Conservation (phyloP, 2,113 vertebrate species). For the Colaptes auratus region DNA sequence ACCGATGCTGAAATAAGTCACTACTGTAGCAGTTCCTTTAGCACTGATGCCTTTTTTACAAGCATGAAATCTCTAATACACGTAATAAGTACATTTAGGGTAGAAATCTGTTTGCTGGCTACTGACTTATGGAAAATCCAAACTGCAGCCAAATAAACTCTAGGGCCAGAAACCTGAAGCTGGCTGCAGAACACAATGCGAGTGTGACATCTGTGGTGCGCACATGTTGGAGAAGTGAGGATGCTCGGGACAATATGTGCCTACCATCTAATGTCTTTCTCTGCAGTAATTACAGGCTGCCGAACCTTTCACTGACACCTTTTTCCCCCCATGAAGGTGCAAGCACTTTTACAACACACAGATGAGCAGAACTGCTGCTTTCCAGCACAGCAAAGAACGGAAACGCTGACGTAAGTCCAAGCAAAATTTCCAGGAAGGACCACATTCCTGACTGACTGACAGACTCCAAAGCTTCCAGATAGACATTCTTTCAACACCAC, state of each 20-base stretch:
- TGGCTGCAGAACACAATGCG: neutral
- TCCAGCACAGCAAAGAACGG: neutral
- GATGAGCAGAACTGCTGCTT: neutral
- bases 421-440: constrained; percentile 25
- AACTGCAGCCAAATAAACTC: neutral
- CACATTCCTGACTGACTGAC: constrained; percentile 6
- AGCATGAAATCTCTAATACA: neutral
- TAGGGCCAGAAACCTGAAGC: neutral
- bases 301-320: neutral
- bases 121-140: neutral
- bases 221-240: neutral
- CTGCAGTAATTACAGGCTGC: neutral
- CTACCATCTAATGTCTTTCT: neutral
- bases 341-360: neutral
- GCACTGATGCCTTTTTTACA: neutral
- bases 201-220: neutral
- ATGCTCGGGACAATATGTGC: neutral
- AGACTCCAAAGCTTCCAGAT: constrained; percentile 22
- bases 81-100: neutral
- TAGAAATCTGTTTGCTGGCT: neutral
- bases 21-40: fast-evolving
- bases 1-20: neutral
- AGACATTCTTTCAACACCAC: constrained; percentile 40
- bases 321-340: neutral
- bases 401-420: neutral